Conservation (phyloP, 2,888 invertebrate species). For the Plagiodera versicolora region DNA sequence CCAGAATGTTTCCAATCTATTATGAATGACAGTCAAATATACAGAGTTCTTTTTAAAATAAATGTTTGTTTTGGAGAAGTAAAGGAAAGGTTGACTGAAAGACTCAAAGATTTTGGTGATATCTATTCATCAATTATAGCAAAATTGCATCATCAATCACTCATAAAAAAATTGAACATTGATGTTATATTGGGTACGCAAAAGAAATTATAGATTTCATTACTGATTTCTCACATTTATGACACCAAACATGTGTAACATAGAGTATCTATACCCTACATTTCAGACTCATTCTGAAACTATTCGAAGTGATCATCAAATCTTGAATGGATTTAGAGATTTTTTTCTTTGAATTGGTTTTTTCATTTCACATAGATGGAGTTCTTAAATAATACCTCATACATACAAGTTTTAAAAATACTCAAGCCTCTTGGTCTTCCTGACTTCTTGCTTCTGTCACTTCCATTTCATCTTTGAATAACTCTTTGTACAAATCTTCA, state of each 20-base stretch:
- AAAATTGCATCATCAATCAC: too few species aligned
- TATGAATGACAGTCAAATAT: too few species aligned
- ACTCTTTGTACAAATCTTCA: constrained; percentile 32
- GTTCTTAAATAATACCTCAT: not conserved
- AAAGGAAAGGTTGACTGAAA: too few species aligned
- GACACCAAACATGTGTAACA: not conserved
- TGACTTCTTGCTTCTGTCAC: not conserved
- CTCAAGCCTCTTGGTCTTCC: not conserved
- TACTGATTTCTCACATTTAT: not conserved
- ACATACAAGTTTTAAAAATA: not conserved
- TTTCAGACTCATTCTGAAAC: too few species aligned
- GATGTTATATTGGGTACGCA: not conserved
- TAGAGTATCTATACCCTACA: too few species aligned
- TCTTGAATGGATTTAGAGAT: not conserved
- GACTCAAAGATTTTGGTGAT: too few species aligned
- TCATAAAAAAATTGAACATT: too few species aligned
- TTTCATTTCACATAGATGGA: not conserved
- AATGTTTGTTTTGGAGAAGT: too few species aligned
- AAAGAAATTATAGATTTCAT: not conserved
- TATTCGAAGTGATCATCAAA: too few species aligned
- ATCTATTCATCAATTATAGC: too few species aligned
- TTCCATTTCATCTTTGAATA: constrained; percentile 6
- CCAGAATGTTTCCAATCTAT: too few species aligned
- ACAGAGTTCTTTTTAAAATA: too few species aligned
- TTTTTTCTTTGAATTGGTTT: not conserved